These are phyloP conservation scores for Butorides virescens DNA, from an alignment of 2,113 vertebrate species.

Conservation along the genomic window DNA sequence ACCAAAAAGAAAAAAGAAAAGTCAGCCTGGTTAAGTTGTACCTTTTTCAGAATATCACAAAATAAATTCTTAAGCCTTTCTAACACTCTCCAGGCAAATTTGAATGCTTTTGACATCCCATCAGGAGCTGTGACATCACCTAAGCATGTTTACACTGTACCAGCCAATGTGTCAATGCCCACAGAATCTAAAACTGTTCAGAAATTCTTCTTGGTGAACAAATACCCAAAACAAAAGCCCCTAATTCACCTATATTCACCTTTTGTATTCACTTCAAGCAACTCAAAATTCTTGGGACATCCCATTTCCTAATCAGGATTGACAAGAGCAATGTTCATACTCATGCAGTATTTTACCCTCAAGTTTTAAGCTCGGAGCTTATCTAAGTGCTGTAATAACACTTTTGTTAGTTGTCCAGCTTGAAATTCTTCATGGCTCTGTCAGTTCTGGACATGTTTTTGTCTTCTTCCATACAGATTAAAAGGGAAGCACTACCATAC, in stretches of 20 bases:
- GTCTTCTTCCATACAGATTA: neutral
- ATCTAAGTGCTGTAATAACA: neutral
- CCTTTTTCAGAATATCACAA: neutral
- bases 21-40: neutral
- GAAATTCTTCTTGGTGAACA: neutral
- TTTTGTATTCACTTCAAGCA: neutral
- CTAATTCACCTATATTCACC: neutral
- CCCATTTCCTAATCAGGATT: neutral
- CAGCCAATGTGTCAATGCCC: neutral
- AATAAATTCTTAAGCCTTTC: neutral
- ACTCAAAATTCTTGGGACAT: neutral
- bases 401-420: neutral
- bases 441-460: neutral
- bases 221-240: neutral
- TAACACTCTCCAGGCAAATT: neutral
- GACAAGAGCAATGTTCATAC: neutral
- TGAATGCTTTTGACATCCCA: neutral
- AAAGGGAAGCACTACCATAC: neutral
- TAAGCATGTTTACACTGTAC: rapidly evolving
- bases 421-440: neutral
- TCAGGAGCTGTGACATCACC: neutral
- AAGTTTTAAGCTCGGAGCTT: neutral
- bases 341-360: neutral
- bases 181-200: neutral
- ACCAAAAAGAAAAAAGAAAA: neutral